These are phyloP conservation scores for Oenanthe melanoleuca DNA, from an alignment of 2,113 vertebrate genomes.

Conservation along the genomic window DNA sequence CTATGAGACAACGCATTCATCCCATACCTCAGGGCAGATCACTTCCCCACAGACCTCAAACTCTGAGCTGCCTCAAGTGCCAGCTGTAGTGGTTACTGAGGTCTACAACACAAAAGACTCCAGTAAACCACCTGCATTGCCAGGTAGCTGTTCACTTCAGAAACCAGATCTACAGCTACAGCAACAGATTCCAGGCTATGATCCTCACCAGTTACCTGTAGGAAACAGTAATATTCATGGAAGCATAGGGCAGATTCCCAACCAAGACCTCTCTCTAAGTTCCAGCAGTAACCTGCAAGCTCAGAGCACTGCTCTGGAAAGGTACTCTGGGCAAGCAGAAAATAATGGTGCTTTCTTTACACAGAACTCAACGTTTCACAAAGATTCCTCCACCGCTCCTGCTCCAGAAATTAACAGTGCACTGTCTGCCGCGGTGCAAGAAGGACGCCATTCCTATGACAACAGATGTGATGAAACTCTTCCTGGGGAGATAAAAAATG, in stretches of 20 bases:
- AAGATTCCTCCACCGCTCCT: slow-evolving; percentile 75
- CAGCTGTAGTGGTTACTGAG: slow-evolving; percentile 75
- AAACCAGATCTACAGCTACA: slow-evolving; percentile 74
- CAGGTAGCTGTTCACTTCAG: slow-evolving; percentile 75
- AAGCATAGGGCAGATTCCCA: slow-evolving; percentile 67
- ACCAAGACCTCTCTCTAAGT: slow-evolving; percentile 72
- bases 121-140: slow-evolving; percentile 73
- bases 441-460: slow-evolving; percentile 63
- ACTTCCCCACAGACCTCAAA: slow-evolving; percentile 80
- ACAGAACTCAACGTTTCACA: slow-evolving; percentile 77
- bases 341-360: slow-evolving; percentile 78
- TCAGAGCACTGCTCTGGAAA: slow-evolving; percentile 70
- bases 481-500: slow-evolving; percentile 67
- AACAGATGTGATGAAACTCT: slow-evolving; percentile 58
- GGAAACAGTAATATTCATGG: slow-evolving; percentile 62
- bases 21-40: slow-evolving; percentile 91
- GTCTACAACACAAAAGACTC: slow-evolving; percentile 73
- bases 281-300: slow-evolving; percentile 74
- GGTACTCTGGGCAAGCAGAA: slow-evolving; percentile 74
- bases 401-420: slow-evolving; percentile 61
- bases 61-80: slow-evolving; percentile 82
- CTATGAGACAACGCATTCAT: slow-evolving; percentile 77
- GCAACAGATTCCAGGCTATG: slow-evolving; percentile 66
- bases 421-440: slow-evolving; percentile 51
- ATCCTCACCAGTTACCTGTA: slow-evolving; percentile 49